Base-by-base conservation (phyloP, 2,797 vertebrate species). In the Macroramphosus scolopax region DNA sequence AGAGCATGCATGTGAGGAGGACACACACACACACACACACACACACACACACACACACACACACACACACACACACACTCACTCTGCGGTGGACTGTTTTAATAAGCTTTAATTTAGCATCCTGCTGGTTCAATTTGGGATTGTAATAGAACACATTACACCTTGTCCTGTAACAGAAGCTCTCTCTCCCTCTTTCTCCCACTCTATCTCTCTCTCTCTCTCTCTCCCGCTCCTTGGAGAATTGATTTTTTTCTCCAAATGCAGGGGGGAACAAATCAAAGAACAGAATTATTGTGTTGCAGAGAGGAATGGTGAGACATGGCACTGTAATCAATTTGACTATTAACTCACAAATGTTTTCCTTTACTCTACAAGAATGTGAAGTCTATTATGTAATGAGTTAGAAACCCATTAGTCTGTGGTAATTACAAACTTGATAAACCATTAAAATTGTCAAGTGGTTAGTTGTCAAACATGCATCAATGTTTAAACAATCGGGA, bases 91-190 rank as follows among this genome's bases (percentile, higher is more conserved):
- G n/a, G 34, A 57, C 31, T 16, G 50, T 75, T 76, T 78, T 82
- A 87, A 86, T 81, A 46, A 81, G 72, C 66, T 82, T 85, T 84
- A 81, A 87, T 86, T 85, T 86, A 77, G 75, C 75, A 60, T 80
- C 68, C 76, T 75, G 74, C 70, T 80, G 81, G 68, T 72, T 82
- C 74, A 80, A 79, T 78, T 61, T 3, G 74, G 76, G 71, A 83
- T 71, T 85, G 62, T 73, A 84, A 83, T 70, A 78, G 74, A 80
- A 81, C 71, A 78, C 77, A 86, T 78, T 83, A 72, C 71, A 81
- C 78, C 71, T 84, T 77, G 78, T 84, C 75, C 73, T 71, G 73
- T 48, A 74, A 63, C 64, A 78, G 53, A 72, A 65, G 45, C 68
- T 50, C 41, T 20, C 50, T 70, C 72, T 62, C 55, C 25, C 54